Percentiles rank a stretch among this genome's conserved stretches.
phyloP scores from a whole-genome alignment of 1,140 invertebrate genomes.

The Aphis gossypii region DNA sequence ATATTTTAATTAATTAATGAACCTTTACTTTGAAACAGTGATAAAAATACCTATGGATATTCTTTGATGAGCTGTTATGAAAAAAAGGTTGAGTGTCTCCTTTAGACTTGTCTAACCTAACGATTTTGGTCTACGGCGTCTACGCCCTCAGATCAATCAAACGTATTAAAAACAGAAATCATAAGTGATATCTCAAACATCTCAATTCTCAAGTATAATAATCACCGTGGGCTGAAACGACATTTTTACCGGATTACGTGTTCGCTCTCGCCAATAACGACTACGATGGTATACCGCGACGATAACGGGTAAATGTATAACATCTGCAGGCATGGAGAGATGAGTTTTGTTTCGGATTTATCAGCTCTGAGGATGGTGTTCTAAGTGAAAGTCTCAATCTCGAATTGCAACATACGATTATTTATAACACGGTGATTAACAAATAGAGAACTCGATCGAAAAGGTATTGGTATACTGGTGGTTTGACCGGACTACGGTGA shows the following conservation, averaged over 20 bases:
- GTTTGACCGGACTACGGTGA: background rate
- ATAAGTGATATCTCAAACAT: background rate
- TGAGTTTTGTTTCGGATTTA: background rate
- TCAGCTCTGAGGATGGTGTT: background rate
- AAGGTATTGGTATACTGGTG: background rate
- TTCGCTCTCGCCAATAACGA: background rate
- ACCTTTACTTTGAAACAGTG: too few species aligned
- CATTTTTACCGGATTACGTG: background rate
- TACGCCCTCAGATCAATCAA: too few species aligned
- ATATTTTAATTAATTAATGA: background rate
- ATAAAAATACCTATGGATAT: too few species aligned
- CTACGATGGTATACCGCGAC: background rate
- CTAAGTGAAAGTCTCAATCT: constrained; percentile 24
- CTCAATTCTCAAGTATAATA: background rate
- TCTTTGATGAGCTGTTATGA: too few species aligned
- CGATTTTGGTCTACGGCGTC: too few species aligned
- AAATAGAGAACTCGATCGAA: constrained; percentile 38
- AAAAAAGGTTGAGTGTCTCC: too few species aligned
- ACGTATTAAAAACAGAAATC: background rate
- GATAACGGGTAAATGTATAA: background rate
- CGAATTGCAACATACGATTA: background rate
- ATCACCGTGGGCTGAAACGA: background rate
- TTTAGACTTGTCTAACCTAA: too few species aligned
- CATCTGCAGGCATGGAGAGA: background rate
- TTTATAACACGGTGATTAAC: constrained; percentile 5